Evolutionary conservation across 2,888 invertebrate species (phyloP).

Genomic region (Amorpha juglandis): DNA sequence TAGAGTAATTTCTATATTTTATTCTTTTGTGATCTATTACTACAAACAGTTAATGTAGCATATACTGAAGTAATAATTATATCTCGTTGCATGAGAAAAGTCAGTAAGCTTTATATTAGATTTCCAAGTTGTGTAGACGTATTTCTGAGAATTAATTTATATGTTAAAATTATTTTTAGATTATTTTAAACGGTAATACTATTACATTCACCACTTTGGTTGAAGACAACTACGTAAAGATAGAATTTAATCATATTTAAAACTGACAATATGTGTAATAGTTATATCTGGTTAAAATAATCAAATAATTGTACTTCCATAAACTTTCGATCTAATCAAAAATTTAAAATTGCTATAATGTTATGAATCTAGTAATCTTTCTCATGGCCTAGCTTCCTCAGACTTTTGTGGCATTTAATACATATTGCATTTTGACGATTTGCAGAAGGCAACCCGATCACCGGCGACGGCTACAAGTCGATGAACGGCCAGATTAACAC

Average conservation of each 20-base stretch:
- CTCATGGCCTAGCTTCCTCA: neutral
- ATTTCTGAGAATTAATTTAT: neutral
- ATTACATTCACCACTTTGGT: neutral
- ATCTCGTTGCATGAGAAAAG: constrained; percentile 20
- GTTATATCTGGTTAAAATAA: neutral
- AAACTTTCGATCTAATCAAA: neutral
- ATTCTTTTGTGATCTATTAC: neutral
- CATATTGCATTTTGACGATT: constrained; percentile 35
- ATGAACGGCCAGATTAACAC: constrained; percentile 84
- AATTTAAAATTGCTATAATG: neutral
- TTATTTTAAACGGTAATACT: constrained; percentile 8
- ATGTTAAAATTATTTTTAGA: neutral
- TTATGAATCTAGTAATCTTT: neutral
- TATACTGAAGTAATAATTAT: neutral
- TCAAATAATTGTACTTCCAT: neutral
- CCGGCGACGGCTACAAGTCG: constrained; percentile 84
- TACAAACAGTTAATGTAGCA: neutral
- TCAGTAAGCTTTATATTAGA: constrained; percentile 13
- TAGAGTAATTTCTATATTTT: neutral
- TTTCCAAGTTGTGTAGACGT: neutral
- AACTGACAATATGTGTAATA: neutral
- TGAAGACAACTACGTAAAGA: neutral
- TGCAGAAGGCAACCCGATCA: constrained; percentile 85
- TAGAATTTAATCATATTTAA: neutral
- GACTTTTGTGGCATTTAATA: neutral